Evolutionary conservation across 2,113 vertebrate species (phyloP), one percentile per base, ranked within the genome.

Genomic region (Xenopus borealis): DNA sequence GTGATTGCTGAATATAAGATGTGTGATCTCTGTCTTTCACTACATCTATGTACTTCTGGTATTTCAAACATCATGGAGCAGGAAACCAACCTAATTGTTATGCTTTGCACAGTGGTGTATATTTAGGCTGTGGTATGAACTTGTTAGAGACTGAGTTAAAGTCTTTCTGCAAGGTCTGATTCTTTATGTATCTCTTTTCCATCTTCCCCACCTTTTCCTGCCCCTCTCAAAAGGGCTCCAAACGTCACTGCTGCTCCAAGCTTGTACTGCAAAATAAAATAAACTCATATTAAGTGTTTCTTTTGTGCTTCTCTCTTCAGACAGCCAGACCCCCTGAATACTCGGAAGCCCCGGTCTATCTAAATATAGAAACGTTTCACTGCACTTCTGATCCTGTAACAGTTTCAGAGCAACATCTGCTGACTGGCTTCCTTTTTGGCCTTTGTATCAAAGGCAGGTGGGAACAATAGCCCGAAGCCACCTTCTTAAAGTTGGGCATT

Each of bases 381-480:
- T 69, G 67, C 10, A 58, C 27, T 33, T 76, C 45, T 70, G 74
- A 76, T 76, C 74, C 66, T 64, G 80, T 75, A 82, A 86, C 74
- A 83, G 82, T 85, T 91, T 86, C 84, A 78, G 66, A 85, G 85
- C 85, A 92, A 92, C 91, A 92, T 92, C 91, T 93, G 91, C 88
- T 87, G 87, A 91, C 88, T 88, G 89, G 91, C 90, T 92, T 93
- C 91, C 91, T 92, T 13, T 91, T 92, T 93, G 89, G 89, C 88
- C 88, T 85, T 88, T 85, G 87, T 92, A 93, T 92, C 91, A 93
- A 93, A 93, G 91, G 85, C 75, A 69, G 75, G 33, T 78, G 86
- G 86, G 88, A 91, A 93, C 91, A 92, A 92, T 92, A 62, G 90
- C 84, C 86, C 20, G 40, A 70, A 69, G 40, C 27, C 61, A 70